Conservation (phyloP, 2,113 vertebrate genomes). For the Dipodomys spectabilis region DNA sequence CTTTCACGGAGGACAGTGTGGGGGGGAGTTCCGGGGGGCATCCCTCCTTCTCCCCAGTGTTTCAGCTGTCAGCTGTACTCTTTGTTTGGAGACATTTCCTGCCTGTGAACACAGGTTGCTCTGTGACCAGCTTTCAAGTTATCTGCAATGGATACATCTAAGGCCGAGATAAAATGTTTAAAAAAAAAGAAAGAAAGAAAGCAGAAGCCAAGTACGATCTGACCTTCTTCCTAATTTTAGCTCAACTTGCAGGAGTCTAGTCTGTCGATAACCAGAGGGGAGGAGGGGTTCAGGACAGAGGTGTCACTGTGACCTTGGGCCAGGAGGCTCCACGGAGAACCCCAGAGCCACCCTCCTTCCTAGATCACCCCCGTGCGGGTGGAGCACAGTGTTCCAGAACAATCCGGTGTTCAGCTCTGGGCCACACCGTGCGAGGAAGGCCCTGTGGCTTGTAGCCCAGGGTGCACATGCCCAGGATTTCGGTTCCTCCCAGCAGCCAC, state of each 20-base stretch:
- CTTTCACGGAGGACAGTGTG: neutral
- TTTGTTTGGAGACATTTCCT: constrained; percentile 65
- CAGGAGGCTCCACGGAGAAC: neutral
- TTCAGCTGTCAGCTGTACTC: constrained; percentile 50
- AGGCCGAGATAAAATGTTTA: constrained; percentile 13
- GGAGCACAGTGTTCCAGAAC: neutral
- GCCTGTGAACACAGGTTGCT: constrained; percentile 68
- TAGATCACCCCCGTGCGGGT: neutral
- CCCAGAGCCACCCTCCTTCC: rapidly evolving
- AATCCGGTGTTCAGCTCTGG: neutral
- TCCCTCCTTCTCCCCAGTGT: constrained; percentile 33
- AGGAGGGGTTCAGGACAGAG: neutral
- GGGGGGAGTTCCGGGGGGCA: neutral
- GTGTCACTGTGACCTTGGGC: neutral
- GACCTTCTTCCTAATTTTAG: constrained; percentile 37
- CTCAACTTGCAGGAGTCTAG: neutral
- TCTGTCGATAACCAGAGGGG: neutral
- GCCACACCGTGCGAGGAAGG: rapidly evolving
- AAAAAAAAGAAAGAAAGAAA: neutral
- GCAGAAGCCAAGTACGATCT: neutral
- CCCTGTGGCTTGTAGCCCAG: neutral
- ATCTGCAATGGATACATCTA: constrained; percentile 39
- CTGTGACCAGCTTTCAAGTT: constrained; percentile 62
- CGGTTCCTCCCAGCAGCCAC: neutral
- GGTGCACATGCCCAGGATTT: neutral